Base-by-base conservation (phyloP, 2,797 vertebrate species). In the Pangasius sanitwongsei region DNA sequence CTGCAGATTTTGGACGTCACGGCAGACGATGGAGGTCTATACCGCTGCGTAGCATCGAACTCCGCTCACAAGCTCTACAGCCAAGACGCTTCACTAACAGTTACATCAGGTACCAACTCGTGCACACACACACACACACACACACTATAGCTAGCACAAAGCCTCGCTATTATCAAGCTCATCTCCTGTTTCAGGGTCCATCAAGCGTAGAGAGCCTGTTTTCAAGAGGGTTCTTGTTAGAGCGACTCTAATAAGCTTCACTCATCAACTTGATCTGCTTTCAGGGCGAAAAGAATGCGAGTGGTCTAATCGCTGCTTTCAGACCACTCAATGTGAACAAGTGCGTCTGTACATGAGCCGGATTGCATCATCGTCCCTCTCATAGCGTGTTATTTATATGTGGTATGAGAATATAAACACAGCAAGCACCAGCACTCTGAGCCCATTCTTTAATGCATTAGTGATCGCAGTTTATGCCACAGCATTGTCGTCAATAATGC, bases 1-100 rank as follows among this genome's bases (percentile, higher is more conserved):
- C 97, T 99, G 87, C 98, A 99, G 95, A 98, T 99, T 37, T 94
- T 97, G 85, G 96, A 97, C 4, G 97, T 98, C 89, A 96, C 93
- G 91, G 94, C 96, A 89, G 95, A 95, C 0, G 98, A 99, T 65
- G 93, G 95, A 0, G 98, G 98, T 0, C 70, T 92, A 87, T 99
- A 99, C 93, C 97, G 96, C 92, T 99, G 98, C 0, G 93, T 97
- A 74, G 98, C 96, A 6, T 96, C 95, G 93, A 99, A 98, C 83
- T 90, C 96, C 0, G 97, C 95, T 86, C 91, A 93, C 67, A 97
- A 91, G 90, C 96, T 95, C 91, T 95, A 97, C 94, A 99, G 98
- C 96, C 96, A 90, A 0, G 96, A 96, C 20, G 98, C 97, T 25
- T 89, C 91, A 7, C 98, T 99, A 90, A 95, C 95, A 11, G 95